A percentile compares a stretch with the other conserved stretches of the same genome.
These are phyloP conservation scores for Rhabdophis nuchalis DNA, from an alignment of 2,797 vertebrate genomes.

Conservation along the genomic window DNA sequence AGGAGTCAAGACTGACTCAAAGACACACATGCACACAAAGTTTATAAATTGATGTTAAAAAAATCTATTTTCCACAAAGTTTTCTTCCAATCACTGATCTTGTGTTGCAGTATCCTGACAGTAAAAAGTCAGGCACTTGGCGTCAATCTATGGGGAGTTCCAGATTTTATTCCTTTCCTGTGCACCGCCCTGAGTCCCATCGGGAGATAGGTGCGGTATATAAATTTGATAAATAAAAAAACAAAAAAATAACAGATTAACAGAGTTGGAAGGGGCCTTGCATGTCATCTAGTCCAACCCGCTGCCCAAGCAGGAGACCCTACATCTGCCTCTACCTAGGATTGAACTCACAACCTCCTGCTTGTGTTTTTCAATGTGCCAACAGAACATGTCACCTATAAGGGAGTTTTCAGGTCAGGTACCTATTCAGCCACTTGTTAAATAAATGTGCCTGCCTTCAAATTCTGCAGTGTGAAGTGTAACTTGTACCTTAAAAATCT, in stretches of 20 bases:
- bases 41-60: not conserved
- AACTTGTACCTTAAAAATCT: not conserved
- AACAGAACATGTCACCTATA: not conserved
- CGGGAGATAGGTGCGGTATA: too few species aligned
- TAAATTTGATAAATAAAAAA: too few species aligned
- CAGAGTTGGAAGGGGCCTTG: too few species aligned
- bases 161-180: too few species aligned
- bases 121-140: not conserved
- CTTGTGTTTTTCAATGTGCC: not conserved
- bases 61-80: not conserved
- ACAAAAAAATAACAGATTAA: too few species aligned
- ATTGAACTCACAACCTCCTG: too few species aligned
- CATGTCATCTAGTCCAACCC: too few species aligned
- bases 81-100: not conserved
- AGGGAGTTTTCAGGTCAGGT: not conserved
- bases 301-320: too few species aligned
- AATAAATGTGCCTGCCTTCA: not conserved
- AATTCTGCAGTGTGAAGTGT: not conserved
- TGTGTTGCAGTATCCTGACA: not conserved
- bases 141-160: not conserved
- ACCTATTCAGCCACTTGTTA: not conserved
- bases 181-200: too few species aligned
- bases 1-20: not conserved
- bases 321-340: too few species aligned
- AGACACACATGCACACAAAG: not conserved